phyloP scores from a whole-genome alignment of 1,140 invertebrate genomes.

The Drosophila ercepeae region DNA sequence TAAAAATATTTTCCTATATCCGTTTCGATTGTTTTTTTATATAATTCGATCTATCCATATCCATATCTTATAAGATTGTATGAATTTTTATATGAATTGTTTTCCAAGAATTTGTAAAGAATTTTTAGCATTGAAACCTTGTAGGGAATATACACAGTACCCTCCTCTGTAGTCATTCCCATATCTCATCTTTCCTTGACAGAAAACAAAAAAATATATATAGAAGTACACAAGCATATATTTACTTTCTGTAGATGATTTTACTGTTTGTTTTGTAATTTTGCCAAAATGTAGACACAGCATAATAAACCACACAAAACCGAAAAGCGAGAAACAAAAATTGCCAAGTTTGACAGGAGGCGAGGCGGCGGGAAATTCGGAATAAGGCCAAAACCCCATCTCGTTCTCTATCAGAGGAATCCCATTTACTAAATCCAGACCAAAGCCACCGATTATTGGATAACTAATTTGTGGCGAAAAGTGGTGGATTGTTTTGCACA shows the following conservation, averaged over 20 bases:
- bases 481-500: not conserved
- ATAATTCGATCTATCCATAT: too few relatives aligned
- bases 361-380: not conserved
- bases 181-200: not conserved
- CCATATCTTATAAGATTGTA: too few relatives aligned
- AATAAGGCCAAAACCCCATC: slow-evolving; percentile 1
- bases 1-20: too few relatives aligned
- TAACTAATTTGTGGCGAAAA: slow-evolving; percentile 12
- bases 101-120: too few relatives aligned
- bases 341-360: slow-evolving; percentile 22
- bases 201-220: not conserved
- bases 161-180: not conserved
- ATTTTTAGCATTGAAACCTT: too few relatives aligned
- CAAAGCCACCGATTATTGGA: slow-evolving; percentile 24
- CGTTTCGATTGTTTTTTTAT: too few relatives aligned
- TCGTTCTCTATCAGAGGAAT: slow-evolving; percentile 3
- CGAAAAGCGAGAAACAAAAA: slow-evolving; percentile 12
- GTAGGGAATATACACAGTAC: not conserved
- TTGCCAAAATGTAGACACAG: slow-evolving; percentile 46
- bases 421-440: not conserved
- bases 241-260: slow-evolving; percentile 27
- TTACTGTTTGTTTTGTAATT: slow-evolving; percentile 45
- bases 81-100: too few relatives aligned
- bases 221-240: not conserved
- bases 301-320: slow-evolving; percentile 23